Base-by-base conservation (phyloP, 2,113 vertebrate genomes). In the Eublepharis macularius region DNA sequence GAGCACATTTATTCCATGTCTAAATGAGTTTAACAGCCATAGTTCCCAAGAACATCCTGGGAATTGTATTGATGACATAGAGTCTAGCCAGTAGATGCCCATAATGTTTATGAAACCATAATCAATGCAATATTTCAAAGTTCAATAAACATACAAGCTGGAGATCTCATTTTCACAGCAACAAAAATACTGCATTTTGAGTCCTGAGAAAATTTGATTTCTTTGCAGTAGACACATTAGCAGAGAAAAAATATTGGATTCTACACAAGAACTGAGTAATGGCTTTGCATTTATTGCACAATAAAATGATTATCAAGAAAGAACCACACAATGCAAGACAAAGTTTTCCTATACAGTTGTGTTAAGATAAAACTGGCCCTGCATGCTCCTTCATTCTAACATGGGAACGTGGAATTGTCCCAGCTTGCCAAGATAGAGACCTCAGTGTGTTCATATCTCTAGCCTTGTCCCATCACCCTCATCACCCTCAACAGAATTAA, bases 251-350 rank as follows among this genome's bases (percentile, higher is more conserved):
- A 82, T 36, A 73, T 70, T 72, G 51, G 26, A 76, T 79, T 72
- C 66, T 13, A 60, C 66, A 54, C 49, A 85, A 34, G 76, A 84
- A 68, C 74, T 69, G 83, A 85, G 57, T 10, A 57, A 72, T 76
- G 79, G 76, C 65, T 72, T 76, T 78, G 51, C 66, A 57, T 85
- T 78, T 79, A 79, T 68, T 79, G 51, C 54, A 79, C 65, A 79
- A 45, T 85, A 72, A 85, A 85, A 79, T 57, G 39, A 72, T 85
- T 49, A 77, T 84, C 75, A 78, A 63, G 83, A 78, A 84, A 72
- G 54, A 29, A 49, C 76, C 66, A 78, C 76, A 72, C 82, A 85
- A 72, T 39, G 41, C 57, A 80, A 54, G 87, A 4, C 1, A 70
- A 86, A 76, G 1, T 34, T 87, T 88, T 90, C 34, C 14, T 78